A percentile compares a stretch with the other conserved stretches of the same genome.
Evolutionary conservation across 2,888 invertebrate species (phyloP).

Genomic region (Lycaena phlaeas): DNA sequence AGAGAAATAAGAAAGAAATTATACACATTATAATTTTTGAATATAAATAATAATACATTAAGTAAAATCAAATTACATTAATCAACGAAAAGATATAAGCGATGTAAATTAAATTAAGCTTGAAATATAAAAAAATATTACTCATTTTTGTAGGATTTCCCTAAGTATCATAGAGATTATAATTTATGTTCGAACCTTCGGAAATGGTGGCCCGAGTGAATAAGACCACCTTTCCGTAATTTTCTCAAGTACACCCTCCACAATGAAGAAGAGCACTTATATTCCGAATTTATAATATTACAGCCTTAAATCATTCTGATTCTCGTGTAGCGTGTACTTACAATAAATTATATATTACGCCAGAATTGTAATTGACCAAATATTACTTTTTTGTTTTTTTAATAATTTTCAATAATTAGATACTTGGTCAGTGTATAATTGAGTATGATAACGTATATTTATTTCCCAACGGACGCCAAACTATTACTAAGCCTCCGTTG

Average conservation of each 20-base stretch:
- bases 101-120: no score
- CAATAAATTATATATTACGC: conserved; percentile 31
- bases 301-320: conserved; percentile 50
- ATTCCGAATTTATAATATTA: conserved; percentile 68
- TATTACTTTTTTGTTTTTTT: conserved; percentile 15
- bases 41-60: no score
- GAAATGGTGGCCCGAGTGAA: conserved; percentile 53
- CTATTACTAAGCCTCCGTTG: no score
- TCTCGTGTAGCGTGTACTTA: conserved; percentile 37
- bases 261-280: conserved; percentile 60
- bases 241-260: conserved; percentile 59
- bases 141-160: conserved; percentile 3
- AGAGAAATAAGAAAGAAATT: no score
- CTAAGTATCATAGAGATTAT: conserved; percentile 11
- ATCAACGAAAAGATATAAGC: no score
- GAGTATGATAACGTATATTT: no score
- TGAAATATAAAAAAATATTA: no score
- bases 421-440: no score
- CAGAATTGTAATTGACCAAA: conserved; percentile 2
- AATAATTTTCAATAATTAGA: conserved; percentile 1
- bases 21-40: no score
- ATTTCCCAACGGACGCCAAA: no score
- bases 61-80: no score
- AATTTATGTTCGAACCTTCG: conserved; percentile 17
- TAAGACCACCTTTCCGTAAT: conserved; percentile 61